Base-by-base conservation (phyloP, 2,888 invertebrate genomes). In the Poecilus cupreus region DNA sequence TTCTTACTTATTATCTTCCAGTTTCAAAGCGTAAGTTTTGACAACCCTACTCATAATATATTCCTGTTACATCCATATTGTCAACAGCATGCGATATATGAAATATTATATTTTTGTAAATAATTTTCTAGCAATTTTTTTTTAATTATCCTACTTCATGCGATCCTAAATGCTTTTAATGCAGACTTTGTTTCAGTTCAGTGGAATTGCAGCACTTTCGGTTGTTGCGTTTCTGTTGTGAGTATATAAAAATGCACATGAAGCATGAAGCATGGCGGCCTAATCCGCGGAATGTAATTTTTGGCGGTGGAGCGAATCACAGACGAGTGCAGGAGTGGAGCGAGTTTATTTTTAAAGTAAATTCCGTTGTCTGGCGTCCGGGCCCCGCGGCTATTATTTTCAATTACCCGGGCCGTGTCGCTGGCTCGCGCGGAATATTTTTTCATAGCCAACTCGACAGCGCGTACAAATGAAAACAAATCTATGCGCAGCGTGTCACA, bases 381-480 rank as follows among this genome's bases (percentile, higher is more conserved):
- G 13, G 20, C 26, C 72, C 57, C 57, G 57, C 54, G 54, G 80
- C 80, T 80, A 80, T 80, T 80, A 80, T 72, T 80, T 80, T 80
- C 80, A 80, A 80, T 80, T 80, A 72, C 72, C 72, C 6, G 8
- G 20, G 37, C 37, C 64, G 64, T 68, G 64, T 57, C 64, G 49
- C 64, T 16, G 68, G 51, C 10, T 51, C 37, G 32, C 32, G 75
- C 32, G 75, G 51, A 72, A 57, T 80, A 72, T 80, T 80, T 80
- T 79, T 70, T 80, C 80, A 72, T 72, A 70, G 64, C 64, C 64
- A 68, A 68, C 64, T 68, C 64, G 64, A 68, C 64, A 68, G 64
- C 72, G 22, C 81, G 84, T 83, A 84, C 84, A 86, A 86, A 86
- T 86, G 86, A 86, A 85, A 85, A 86, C 85, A 86, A 86, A 86